Evolutionary conservation across 2,797 vertebrate species (phyloP).

Genomic region (Oreonectes daqikongensis): DNA sequence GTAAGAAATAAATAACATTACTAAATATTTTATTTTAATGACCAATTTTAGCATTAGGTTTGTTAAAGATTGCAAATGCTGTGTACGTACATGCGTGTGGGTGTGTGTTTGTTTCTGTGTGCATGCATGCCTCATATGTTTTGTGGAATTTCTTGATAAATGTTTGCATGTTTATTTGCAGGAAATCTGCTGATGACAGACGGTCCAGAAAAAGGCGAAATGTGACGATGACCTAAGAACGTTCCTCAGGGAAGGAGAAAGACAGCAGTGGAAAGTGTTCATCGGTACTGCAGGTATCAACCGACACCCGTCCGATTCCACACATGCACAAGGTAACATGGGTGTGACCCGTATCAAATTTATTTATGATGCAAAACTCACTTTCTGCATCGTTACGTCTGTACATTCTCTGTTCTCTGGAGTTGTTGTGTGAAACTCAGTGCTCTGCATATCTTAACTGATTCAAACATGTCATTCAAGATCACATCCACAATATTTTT

Average conservation of each 20-base stretch:
- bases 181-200: conserved; percentile 32
- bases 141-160: conserved; percentile 4
- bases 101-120: neutral
- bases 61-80: neutral
- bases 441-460: neutral
- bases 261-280: conserved; percentile 8
- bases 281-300: conserved; percentile 20
- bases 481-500: neutral
- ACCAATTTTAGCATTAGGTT: neutral
- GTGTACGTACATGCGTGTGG: neutral
- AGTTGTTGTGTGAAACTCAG: conserved; percentile 19
- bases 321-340: conserved; percentile 1
- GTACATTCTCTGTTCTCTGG: neutral
- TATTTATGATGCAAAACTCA: conserved; percentile 18
- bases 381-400: neutral
- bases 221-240: neutral
- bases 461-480: neutral
- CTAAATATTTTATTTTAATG: neutral
- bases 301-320: conserved; percentile 17
- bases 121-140: neutral
- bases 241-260: conserved; percentile 2
- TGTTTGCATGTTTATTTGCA: conserved; percentile 29
- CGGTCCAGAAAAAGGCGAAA: neutral
- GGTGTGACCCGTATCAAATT: neutral
- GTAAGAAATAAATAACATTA: neutral